Base-by-base conservation (phyloP, 2,797 vertebrate species). In the Carapus acus region DNA sequence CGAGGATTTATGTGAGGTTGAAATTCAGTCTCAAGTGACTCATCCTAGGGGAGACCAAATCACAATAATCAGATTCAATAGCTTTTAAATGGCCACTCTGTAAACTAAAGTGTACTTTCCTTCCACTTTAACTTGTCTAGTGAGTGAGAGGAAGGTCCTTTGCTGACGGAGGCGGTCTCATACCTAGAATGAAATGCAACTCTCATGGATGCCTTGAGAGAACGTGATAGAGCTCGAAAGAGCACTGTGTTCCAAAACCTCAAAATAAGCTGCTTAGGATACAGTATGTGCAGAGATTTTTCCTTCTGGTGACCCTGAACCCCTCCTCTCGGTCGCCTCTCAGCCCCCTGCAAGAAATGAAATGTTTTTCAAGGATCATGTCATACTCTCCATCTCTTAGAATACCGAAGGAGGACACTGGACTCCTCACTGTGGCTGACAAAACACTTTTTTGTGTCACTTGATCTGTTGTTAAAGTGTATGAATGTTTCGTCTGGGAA, bases 241-340 rank as follows among this genome's bases (percentile, higher is more conserved):
- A 74, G 67, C 61, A 61, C 83, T 86, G 73, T 73, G 64, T 84
- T 76, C 64, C 73, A 73, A 84, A 78, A 76, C 59, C 74, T 78
- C 58, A 43, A 45, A 39, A 49, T 59, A 74, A 67, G 66, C 67
- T 61, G 75, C 58, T 67, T 53, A 45, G 59, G n/a, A n/a, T n/a
- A n/a, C n/a, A n/a, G 69, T 76, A 37, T 2, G 41, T 49, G 60
- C 57, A 44, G 63, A 58, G 58, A 52, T 71, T 61, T 54, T 61
- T 49, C 29, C 2, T 65, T 72, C 50, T 47, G 51, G 9, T 73
- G 71, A 80, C 77, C 78, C 79, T 83, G 54, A 80, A 83, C 63
- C 71, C 54, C 42, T 59, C 60, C 69, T 46, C 52, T 63, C 31
- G 41, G 42, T 60, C 82, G 13, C 19, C 33, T 36, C 31, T 45